These are phyloP conservation scores for Piliocolobus tephrosceles DNA, from an alignment of 2,113 vertebrate genomes.

Conservation along the genomic window DNA sequence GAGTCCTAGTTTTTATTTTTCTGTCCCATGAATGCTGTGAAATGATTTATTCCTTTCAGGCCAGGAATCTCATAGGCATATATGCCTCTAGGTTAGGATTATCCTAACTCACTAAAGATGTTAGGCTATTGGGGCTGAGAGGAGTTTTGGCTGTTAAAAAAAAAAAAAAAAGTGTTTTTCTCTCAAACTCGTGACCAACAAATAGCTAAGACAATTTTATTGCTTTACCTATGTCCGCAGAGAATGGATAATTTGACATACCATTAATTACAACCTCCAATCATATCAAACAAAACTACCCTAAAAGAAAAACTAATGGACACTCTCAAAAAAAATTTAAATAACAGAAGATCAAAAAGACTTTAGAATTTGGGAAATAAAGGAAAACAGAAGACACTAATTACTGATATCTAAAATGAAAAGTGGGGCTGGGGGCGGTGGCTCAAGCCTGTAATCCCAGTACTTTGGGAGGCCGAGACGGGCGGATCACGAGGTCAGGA, in stretches of 20 bases:
- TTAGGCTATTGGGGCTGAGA: background rate
- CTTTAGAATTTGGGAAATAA: background rate
- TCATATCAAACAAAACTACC: background rate
- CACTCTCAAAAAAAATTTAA: background rate
- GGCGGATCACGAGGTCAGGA: too few relatives aligned
- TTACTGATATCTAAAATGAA: background rate
- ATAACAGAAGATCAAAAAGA: background rate
- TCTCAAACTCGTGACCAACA: background rate
- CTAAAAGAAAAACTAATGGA: background rate
- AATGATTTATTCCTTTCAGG: conserved; percentile 21
- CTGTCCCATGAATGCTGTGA: background rate
- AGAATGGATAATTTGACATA: background rate
- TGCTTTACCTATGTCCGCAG: background rate
- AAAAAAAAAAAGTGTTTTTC: background rate
- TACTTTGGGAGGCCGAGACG: too few relatives aligned
- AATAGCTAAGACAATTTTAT: background rate
- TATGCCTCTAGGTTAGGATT: background rate
- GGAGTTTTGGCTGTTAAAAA: background rate
- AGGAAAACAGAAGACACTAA: too few relatives aligned
- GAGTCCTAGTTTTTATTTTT: background rate
- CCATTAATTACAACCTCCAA: background rate
- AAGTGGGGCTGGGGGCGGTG: too few relatives aligned
- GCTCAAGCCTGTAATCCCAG: too few relatives aligned
- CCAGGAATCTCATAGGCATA: background rate
- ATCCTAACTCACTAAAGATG: background rate